Evolutionary conservation across 2,797 vertebrate genomes (phyloP).

Genomic region (Anniella stebbinsi): DNA sequence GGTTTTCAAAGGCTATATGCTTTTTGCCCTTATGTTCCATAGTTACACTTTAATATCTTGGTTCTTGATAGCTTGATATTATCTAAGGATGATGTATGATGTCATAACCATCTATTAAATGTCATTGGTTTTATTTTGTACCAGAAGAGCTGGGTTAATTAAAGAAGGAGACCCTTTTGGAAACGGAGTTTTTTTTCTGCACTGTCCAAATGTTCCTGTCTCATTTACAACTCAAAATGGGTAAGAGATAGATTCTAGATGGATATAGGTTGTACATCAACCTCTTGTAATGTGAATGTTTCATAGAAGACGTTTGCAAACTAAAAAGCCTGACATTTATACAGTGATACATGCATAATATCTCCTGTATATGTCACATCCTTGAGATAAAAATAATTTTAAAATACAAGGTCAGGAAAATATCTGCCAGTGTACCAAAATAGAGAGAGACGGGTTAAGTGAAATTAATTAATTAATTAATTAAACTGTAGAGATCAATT

Average conservation of each 20-base stretch:
- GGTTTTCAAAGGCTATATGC: neutral
- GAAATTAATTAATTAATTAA: conserved; percentile 11
- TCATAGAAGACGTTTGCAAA: conserved; percentile 72
- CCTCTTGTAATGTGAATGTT: conserved; percentile 66
- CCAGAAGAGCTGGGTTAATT: conserved; percentile 56
- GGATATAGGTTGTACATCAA: conserved; percentile 67
- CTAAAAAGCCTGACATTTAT: conserved; percentile 75
- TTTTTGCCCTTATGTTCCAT: conserved; percentile 21
- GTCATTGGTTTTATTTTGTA: conserved; percentile 38
- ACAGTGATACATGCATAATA: conserved; percentile 72
- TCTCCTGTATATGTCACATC: conserved; percentile 64
- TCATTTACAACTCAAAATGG: conserved; percentile 57
- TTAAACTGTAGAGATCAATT: conserved; percentile 42
- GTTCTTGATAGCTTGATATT: conserved; percentile 32
- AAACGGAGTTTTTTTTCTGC: conserved; percentile 18
- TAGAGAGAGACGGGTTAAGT: conserved; percentile 25
- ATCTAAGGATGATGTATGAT: conserved; percentile 33
- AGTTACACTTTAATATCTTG: conserved; percentile 7
- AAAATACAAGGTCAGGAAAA: conserved; percentile 74
- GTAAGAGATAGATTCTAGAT: conserved; percentile 54
- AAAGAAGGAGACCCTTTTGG: conserved; percentile 43
- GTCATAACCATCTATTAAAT: conserved; percentile 57
- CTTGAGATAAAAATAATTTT: conserved; percentile 72
- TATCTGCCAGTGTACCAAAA: conserved; percentile 60
- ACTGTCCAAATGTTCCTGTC: conserved; percentile 56